phyloP scores from a whole-genome alignment of 2,113 vertebrate genomes.

The Carassius carassius region DNA sequence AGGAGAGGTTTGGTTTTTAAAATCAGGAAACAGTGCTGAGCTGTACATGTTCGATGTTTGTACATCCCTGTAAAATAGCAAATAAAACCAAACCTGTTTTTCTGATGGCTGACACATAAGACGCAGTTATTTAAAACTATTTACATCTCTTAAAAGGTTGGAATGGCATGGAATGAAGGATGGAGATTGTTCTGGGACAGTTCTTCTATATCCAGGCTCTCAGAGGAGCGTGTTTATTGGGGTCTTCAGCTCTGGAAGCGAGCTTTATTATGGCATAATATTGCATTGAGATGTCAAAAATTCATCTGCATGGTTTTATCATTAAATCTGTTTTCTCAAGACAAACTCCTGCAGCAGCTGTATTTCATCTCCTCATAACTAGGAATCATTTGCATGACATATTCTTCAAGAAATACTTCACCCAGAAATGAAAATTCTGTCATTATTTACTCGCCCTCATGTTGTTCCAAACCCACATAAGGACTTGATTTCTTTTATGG shows the following conservation, averaged over 20 bases:
- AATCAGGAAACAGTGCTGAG: neutral
- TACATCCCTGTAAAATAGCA: conserved; percentile 17
- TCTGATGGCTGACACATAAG: conserved; percentile 17
- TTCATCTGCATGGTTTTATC: neutral
- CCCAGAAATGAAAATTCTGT: neutral
- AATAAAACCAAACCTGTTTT: conserved; percentile 19
- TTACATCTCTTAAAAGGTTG: conserved; percentile 13
- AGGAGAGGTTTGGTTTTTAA: conserved; percentile 50
- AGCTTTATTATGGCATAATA: conserved; percentile 18
- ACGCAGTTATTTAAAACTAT: conserved; percentile 12
- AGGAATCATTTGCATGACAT: neutral
- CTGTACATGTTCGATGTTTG: neutral
- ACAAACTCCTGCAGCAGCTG: too few relatives aligned
- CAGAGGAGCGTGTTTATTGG: neutral
- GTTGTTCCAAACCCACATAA: neutral
- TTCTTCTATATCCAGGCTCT: conserved; percentile 8
- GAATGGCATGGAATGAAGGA: neutral
- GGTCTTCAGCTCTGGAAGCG: neutral
- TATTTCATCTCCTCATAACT: too few relatives aligned
- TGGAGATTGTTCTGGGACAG: conserved; percentile 4
- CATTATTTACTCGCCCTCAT: neutral
- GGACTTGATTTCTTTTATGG: neutral
- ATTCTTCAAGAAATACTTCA: neutral
- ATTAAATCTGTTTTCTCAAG: neutral
- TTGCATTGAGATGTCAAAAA: neutral